Conservation (phyloP, 2,113 vertebrate species). For the Irena cyanogastra region DNA sequence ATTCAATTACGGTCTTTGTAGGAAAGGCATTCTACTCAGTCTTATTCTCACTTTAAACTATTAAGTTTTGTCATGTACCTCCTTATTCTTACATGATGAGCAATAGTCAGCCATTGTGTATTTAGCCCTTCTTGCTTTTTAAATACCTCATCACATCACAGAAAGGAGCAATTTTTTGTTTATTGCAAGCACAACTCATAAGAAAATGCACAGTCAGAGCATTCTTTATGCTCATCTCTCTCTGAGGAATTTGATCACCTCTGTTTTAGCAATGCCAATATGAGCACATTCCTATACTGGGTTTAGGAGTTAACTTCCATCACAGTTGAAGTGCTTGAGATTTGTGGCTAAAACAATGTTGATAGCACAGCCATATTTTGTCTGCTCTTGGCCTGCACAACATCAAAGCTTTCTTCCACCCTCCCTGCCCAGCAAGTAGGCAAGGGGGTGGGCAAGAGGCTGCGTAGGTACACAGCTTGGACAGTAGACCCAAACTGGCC, state of each 20-base stretch:
- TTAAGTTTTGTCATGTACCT: background rate
- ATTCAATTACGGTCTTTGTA: background rate
- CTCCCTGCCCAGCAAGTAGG: background rate
- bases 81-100: background rate
- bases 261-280: background rate
- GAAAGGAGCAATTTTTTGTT: background rate
- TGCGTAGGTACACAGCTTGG: background rate
- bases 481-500: accelerated
- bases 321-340: background rate
- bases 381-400: background rate
- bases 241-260: background rate
- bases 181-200: background rate
- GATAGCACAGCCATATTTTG: background rate
- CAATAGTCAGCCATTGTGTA: background rate
- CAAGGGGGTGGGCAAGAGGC: background rate
- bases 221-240: background rate
- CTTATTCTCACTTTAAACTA: background rate
- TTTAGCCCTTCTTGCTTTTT: background rate
- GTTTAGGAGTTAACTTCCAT: background rate
- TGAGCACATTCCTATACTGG: background rate
- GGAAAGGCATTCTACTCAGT: background rate
- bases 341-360: background rate
- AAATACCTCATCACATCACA: background rate
- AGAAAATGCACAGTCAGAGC: background rate
- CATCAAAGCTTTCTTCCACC: background rate